phyloP scores from a whole-genome alignment of 2,888 invertebrate genomes.

The Emmelina monodactyla region DNA sequence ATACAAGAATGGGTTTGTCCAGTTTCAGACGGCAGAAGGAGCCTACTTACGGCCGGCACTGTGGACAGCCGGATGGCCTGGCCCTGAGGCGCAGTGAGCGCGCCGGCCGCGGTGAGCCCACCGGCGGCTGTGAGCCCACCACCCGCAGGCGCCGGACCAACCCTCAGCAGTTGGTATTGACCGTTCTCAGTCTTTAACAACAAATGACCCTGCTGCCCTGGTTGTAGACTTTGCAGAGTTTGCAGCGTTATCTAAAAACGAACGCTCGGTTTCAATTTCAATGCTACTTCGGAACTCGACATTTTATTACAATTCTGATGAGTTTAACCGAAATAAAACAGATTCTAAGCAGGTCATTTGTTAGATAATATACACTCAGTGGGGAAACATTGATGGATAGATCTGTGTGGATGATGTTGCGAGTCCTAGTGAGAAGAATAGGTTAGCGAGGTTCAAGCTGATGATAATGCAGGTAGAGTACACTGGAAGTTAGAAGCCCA shows the following conservation, averaged over 20 bases:
- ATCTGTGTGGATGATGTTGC: conserved; percentile 15
- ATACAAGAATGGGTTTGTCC: conserved; percentile 19
- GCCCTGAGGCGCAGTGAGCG: conserved; percentile 67
- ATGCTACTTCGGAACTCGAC: neutral
- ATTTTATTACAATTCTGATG: conserved; percentile 13
- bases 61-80: conserved; percentile 86
- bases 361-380: conserved; percentile 26
- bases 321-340: conserved; percentile 19
- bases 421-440: neutral
- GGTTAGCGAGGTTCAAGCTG: conserved; percentile 21
- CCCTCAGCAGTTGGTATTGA: conserved; percentile 90
- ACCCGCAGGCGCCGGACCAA: conserved; percentile 79
- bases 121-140: conserved; percentile 74
- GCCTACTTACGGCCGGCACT: conserved; percentile 87
- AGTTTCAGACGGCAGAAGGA: conserved; percentile 26
- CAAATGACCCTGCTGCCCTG: conserved; percentile 87
- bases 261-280: conserved; percentile 47
- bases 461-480: too few relatives aligned
- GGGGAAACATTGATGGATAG: conserved; percentile 16
- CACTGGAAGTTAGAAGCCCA: too few relatives aligned
- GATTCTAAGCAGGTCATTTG: conserved; percentile 39
- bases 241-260: conserved; percentile 85
- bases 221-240: conserved; percentile 84
- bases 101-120: conserved; percentile 72
- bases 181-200: conserved; percentile 97